These are phyloP conservation scores for Scylla paramamosain DNA, from an alignment of 1,140 invertebrate species.

Conservation along the genomic window DNA sequence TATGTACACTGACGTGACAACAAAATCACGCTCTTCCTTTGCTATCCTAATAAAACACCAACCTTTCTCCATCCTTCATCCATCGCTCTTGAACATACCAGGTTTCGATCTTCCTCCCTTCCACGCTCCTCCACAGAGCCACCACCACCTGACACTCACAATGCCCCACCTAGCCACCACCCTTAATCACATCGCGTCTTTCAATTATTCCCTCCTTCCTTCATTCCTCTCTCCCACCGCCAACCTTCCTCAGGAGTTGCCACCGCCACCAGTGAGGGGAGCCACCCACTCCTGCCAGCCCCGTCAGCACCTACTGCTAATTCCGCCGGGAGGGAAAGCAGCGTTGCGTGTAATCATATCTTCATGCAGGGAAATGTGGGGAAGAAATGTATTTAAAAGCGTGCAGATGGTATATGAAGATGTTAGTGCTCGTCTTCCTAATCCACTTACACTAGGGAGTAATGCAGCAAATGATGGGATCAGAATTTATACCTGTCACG, in stretches of 20 bases:
- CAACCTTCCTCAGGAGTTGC: not conserved
- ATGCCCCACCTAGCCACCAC: no score
- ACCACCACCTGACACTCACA: no score
- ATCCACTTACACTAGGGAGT: not conserved
- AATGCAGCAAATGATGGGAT: not conserved
- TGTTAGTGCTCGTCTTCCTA: not conserved
- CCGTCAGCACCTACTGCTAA: not conserved
- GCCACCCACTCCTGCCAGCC: not conserved
- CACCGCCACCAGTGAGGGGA: no score
- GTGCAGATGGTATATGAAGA: not conserved
- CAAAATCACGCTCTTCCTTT: no score
- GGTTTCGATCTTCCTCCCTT: no score
- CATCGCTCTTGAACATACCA: no score
- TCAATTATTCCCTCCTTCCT: no score
- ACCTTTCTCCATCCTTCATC: no score
- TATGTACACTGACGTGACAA: no score
- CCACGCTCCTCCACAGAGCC: no score
- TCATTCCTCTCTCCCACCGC: not conserved
- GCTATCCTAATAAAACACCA: no score
- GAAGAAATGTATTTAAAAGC: not conserved
- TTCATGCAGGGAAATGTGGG: not conserved
- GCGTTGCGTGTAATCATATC: not conserved
- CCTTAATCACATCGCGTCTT: no score
- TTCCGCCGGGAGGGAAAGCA: not conserved
- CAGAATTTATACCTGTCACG: not conserved